These are phyloP conservation scores for Mythimna lalbum DNA, from an alignment of 2,888 invertebrate species.

Conservation along the genomic window DNA sequence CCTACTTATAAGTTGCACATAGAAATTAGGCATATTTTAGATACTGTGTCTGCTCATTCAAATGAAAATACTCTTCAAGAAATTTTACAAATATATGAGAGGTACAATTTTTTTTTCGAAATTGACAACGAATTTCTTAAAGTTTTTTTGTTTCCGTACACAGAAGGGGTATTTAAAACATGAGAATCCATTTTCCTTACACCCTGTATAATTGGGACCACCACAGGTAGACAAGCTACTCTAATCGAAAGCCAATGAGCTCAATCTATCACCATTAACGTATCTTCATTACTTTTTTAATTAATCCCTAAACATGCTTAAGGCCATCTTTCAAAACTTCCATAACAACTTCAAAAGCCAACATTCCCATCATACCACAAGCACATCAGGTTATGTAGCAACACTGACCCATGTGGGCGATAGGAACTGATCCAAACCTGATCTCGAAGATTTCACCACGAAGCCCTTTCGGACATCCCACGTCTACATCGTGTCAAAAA, in stretches of 20 bases:
- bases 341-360: background rate
- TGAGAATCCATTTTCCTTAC: too few species aligned
- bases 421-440: conserved; percentile 54
- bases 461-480: conserved; percentile 53
- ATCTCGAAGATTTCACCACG: conserved; percentile 59
- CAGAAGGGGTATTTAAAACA: too few species aligned
- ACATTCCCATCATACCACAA: conserved; percentile 30
- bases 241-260: background rate
- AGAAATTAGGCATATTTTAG: background rate
- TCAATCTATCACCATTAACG: background rate
- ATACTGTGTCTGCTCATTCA: too few species aligned
- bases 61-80: too few species aligned
- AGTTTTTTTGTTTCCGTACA: too few species aligned
- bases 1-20: too few species aligned
- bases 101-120: too few species aligned
- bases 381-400: conserved; percentile 30
- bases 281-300: background rate
- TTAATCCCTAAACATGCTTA: too few species aligned
- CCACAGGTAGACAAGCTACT: background rate
- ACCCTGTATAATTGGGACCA: background rate
- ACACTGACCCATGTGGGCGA: conserved; percentile 56
- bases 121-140: too few species aligned
- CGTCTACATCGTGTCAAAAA: conserved; percentile 48
- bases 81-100: too few species aligned
- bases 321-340: conserved; percentile 5